These are phyloP conservation scores for Heliconius cydno DNA, from an alignment of 2,888 invertebrate genomes.

Conservation along the genomic window DNA sequence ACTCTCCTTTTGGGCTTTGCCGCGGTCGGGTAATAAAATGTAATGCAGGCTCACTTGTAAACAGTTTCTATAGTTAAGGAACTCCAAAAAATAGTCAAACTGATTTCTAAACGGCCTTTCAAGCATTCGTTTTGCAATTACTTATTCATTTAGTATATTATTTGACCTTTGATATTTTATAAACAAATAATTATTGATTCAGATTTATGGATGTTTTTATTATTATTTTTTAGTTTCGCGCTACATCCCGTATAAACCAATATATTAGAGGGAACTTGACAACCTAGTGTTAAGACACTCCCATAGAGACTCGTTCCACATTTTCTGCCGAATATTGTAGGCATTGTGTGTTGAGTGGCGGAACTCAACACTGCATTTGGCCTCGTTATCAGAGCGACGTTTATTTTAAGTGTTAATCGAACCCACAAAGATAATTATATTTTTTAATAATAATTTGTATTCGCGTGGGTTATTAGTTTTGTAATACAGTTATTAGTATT, in stretches of 20 bases:
- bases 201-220: neutral
- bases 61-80: neutral
- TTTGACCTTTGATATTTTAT: neutral
- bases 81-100: neutral
- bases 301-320: neutral
- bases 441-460: neutral
- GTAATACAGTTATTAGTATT: neutral
- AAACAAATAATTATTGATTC: neutral
- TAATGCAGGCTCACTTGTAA: neutral
- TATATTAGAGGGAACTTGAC: no score
- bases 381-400: neutral
- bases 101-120: conserved; percentile 9
- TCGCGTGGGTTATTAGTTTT: neutral
- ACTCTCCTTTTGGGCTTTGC: no score
- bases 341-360: neutral
- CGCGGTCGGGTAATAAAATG: neutral
- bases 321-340: neutral
- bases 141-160: conserved; percentile 4
- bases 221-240: no score
- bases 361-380: neutral
- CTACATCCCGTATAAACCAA: no score
- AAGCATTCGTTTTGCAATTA: conserved; percentile 2
- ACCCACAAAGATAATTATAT: neutral
- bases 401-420: neutral
- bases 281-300: no score